These are phyloP conservation scores for Zosterops borbonicus DNA, from an alignment of 2,113 vertebrate genomes.

Conservation along the genomic window DNA sequence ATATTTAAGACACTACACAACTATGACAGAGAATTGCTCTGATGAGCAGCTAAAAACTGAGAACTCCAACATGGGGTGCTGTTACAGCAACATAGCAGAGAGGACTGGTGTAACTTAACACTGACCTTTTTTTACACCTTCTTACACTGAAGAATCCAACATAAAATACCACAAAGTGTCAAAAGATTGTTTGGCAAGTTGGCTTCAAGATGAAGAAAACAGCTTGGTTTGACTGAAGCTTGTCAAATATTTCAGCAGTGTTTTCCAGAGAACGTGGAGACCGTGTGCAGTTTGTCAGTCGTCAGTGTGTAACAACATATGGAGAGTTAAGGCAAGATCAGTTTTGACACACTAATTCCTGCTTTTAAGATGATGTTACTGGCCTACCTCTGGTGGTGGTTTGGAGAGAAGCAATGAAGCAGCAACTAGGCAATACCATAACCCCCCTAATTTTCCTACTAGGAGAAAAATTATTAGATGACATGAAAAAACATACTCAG, in stretches of 20 bases:
- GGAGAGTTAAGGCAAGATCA: background rate
- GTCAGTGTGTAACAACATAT: fast-evolving
- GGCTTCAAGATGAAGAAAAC: background rate
- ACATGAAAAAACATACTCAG: background rate
- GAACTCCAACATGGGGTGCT: background rate
- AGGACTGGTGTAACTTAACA: background rate
- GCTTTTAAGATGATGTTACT: background rate
- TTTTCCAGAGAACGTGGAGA: background rate
- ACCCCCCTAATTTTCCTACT: background rate
- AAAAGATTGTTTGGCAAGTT: background rate
- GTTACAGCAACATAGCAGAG: background rate
- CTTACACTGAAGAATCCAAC: background rate
- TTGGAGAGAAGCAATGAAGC: background rate
- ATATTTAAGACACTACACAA: background rate
- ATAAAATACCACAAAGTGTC: background rate
- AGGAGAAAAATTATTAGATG: background rate
- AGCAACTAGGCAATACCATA: background rate
- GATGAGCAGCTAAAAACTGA: background rate
- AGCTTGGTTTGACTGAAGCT: slow-evolving; percentile 32
- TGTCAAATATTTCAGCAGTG: slow-evolving; percentile 23
- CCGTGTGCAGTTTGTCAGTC: background rate
- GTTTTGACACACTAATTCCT: background rate
- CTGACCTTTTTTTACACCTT: background rate
- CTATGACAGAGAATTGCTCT: background rate
- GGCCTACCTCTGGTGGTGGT: background rate